phyloP scores from a whole-genome alignment of 2,888 invertebrate genomes.

The Elysia crispata region DNA sequence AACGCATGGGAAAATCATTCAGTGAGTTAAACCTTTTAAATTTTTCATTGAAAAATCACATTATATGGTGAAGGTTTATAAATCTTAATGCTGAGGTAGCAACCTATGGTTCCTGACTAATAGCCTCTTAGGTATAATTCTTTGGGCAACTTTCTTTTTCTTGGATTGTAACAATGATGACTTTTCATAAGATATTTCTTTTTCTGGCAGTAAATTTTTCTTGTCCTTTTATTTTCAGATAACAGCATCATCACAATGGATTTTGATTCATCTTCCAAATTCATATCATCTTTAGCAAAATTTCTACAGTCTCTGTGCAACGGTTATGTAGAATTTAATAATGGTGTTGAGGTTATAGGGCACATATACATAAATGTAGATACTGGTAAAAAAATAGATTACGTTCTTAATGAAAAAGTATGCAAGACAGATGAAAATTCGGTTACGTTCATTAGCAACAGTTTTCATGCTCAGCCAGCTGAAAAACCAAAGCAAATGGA shows the following conservation, averaged over 20 bases:
- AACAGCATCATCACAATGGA: constrained; percentile 39
- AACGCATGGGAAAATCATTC: too few species aligned
- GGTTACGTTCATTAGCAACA: constrained; percentile 54
- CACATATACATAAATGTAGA: constrained; percentile 55
- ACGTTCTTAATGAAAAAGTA: constrained; percentile 55
- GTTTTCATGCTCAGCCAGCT: constrained; percentile 54
- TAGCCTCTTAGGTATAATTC: too few species aligned
- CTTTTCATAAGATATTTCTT: too few species aligned
- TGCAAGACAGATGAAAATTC: constrained; percentile 55
- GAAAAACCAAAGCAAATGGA: constrained; percentile 46
- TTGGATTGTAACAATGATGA: too few species aligned
- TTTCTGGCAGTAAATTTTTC: too few species aligned
- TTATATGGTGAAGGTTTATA: too few species aligned
- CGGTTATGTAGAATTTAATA: constrained; percentile 54
- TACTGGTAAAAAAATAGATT: constrained; percentile 55
- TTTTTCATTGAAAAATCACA: too few species aligned
- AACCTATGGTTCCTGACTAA: too few species aligned
- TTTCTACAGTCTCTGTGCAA: constrained; percentile 54
- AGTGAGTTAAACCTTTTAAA: too few species aligned
- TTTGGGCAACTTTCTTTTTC: too few species aligned
- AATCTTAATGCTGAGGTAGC: too few species aligned
- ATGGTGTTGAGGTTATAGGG: constrained; percentile 53
- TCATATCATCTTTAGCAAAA: constrained; percentile 53
- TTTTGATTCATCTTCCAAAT: constrained; percentile 52
- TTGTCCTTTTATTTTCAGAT: too few species aligned